Evolutionary conservation across 2,797 vertebrate genomes (phyloP), one percentile per base, ranked within the genome.

Genomic region (Champsocephalus gunnari): DNA sequence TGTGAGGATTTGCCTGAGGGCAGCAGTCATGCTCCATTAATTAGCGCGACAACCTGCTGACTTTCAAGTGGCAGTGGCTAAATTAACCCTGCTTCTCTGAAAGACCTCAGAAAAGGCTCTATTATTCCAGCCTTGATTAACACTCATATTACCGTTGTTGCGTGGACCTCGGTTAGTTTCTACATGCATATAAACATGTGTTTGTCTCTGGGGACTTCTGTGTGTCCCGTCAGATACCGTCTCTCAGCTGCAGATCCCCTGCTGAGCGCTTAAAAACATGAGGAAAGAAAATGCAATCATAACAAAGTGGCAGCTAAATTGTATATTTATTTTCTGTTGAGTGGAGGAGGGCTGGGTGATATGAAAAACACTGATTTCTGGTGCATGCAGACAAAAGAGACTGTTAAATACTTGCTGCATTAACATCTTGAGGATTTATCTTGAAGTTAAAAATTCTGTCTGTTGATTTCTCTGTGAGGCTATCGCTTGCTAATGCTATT

Each of bases 41-140:
- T 95, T 94, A 94, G 91, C 86, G 78, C 88, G 87, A 90, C 85
- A 94, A 92, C 93, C 94, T 93, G 93, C 93, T 94, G 92, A 93
- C 94, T 95, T 93, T 95, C 89, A 93, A 94, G 93, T 91, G 88
- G 85, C 87, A 75, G 83, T 80, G 88, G 89, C 84, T 84, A 90
- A 94, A 93, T 94, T 82, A 93, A 91, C 89, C 83, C 91, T 74
- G 78, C 81, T 53, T 93, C 87, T 86, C 79, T 76, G 81, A 85
- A 65, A 88, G 73, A 73, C 59, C 72, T 54, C 61, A 57, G 77
- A 74, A 87, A 81, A 78, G 2, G 13, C 66, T 81, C 70, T 67
- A 80, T 88, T 90, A 72, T 84, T 90, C 80, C 71, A 59, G 79
- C 65, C 80, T 75, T 87, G 82, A 91, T 90, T 92, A 75, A 74